Percentiles rank a stretch among this genome's conserved stretches.
Conservation (phyloP, 2,888 invertebrate genomes). For the Netelia inedita region DNA sequence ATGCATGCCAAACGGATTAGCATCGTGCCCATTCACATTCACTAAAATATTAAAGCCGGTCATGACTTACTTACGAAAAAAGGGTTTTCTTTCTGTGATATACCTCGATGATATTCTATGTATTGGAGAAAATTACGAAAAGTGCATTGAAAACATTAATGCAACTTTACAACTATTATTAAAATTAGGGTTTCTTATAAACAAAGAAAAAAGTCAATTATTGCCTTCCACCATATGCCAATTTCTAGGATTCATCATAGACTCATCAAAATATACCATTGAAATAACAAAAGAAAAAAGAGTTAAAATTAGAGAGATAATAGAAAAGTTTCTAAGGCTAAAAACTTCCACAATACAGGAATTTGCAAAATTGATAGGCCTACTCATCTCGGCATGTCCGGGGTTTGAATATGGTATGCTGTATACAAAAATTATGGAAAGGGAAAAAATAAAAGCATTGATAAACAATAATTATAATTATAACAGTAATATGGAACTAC, state of each 20-base stretch:
- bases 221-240: neutral
- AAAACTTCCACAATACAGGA: constrained; percentile 4
- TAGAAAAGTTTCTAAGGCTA: neutral
- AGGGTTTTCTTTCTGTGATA: neutral
- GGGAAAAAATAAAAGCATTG: constrained; percentile 54
- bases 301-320: neutral
- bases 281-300: neutral
- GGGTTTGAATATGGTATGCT: neutral
- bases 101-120: constrained; percentile 13
- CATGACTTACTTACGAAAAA: neutral
- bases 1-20: neutral
- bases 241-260: too few species aligned
- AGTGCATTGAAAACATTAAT: neutral
- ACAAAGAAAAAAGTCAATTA: neutral
- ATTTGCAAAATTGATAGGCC: constrained; percentile 52
- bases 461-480: constrained; percentile 28
- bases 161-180: neutral
- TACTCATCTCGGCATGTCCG: neutral
- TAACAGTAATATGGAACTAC: constrained; percentile 38
- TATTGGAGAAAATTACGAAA: neutral
- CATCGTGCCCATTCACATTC: neutral
- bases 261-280: constrained; percentile 3
- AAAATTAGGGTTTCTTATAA: neutral
- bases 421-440: neutral
- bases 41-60: constrained; percentile 15